A percentile compares a stretch with the other conserved stretches of the same genome.
Evolutionary conservation across 1,140 invertebrate genomes (phyloP).

Genomic region (Danaus plexippus): DNA sequence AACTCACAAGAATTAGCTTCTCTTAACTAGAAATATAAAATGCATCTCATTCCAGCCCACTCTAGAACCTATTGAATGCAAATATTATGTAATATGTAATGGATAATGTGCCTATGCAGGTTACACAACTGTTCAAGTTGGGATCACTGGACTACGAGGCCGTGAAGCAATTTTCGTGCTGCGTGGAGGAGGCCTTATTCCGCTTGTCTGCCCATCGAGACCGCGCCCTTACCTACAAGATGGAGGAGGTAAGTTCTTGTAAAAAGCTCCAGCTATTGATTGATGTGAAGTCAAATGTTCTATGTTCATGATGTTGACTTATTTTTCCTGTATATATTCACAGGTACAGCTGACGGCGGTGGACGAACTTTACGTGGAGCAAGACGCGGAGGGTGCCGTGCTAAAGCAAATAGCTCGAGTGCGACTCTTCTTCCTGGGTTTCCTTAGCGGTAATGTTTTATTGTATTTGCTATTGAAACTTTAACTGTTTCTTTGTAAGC

Average conservation of each 20-base stretch:
- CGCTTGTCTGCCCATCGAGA: slow-evolving; percentile 87
- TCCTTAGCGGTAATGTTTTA: slow-evolving; percentile 79
- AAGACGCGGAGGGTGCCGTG: slow-evolving; percentile 88
- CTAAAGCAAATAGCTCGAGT: slow-evolving; percentile 95
- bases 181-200: slow-evolving; percentile 93
- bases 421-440: slow-evolving; percentile 95
- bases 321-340: background rate
- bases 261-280: no score
- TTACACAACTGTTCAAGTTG: slow-evolving; percentile 96
- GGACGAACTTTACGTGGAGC: slow-evolving; percentile 96
- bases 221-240: slow-evolving; percentile 93
- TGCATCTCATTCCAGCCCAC: no score
- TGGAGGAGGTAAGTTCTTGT: slow-evolving; percentile 84
- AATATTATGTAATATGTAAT: no score
- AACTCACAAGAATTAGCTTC: no score
- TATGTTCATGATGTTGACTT: background rate
- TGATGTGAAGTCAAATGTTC: background rate
- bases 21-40: no score
- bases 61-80: no score
- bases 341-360: slow-evolving; percentile 93
- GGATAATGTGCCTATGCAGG: slow-evolving; percentile 62
- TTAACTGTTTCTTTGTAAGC: no score
- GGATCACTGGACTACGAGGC: slow-evolving; percentile 92
- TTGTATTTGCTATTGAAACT: background rate
- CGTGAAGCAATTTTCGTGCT: slow-evolving; percentile 90